phyloP scores from a whole-genome alignment of 2,888 invertebrate species.

The Agriotes lineatus region DNA sequence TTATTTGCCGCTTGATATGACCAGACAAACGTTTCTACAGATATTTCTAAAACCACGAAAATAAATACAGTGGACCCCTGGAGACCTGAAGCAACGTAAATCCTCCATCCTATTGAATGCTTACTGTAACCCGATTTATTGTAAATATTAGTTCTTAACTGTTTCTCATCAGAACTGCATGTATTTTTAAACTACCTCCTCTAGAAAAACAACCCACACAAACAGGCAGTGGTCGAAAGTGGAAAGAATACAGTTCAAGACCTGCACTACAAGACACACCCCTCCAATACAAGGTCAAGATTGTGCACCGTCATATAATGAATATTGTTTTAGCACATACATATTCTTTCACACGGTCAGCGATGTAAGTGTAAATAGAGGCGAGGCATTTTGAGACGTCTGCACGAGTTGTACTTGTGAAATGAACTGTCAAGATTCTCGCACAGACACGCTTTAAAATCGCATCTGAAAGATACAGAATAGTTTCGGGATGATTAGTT shows the following conservation, averaged over 20 bases:
- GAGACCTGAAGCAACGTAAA: too few relatives aligned
- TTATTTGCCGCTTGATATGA: too few relatives aligned
- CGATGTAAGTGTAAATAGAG: slow-evolving; percentile 39
- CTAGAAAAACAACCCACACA: background rate
- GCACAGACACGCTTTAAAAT: slow-evolving; percentile 24
- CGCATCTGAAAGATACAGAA: background rate
- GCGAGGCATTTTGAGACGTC: slow-evolving; percentile 38
- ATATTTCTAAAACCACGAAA: too few relatives aligned
- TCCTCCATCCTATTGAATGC: too few relatives aligned
- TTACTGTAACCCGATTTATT: too few relatives aligned
- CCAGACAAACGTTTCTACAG: too few relatives aligned
- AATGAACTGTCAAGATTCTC: slow-evolving; percentile 33
- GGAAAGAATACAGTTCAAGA: slow-evolving; percentile 1
- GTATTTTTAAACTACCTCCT: too few relatives aligned
- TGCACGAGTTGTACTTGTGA: slow-evolving; percentile 36
- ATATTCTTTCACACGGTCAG: slow-evolving; percentile 38
- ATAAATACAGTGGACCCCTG: too few relatives aligned
- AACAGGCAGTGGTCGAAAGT: background rate
- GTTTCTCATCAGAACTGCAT: too few relatives aligned
- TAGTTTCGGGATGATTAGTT: too few relatives aligned
- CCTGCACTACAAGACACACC: slow-evolving; percentile 32
- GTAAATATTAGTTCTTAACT: too few relatives aligned
- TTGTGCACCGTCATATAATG: slow-evolving; percentile 37
- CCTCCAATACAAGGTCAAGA: slow-evolving; percentile 33
- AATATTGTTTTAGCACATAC: slow-evolving; percentile 42